Conservation (phyloP, 64 coral and sea anemone species). For the Actinia equina region DNA sequence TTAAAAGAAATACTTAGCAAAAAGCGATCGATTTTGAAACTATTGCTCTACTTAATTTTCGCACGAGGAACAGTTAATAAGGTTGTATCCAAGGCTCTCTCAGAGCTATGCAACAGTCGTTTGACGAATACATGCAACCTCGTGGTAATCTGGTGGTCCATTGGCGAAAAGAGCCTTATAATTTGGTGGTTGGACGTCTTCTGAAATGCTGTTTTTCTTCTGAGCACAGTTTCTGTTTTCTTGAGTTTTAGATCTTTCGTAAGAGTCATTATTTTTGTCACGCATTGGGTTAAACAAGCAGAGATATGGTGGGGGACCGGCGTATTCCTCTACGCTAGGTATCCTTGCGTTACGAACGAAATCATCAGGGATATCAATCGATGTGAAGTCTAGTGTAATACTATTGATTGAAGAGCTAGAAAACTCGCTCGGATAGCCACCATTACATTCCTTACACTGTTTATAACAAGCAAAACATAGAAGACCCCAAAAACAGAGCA, state of each 20-base stretch:
- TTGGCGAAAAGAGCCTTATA: neutral
- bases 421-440: neutral
- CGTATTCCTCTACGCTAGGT: neutral
- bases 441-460: conserved; percentile 1
- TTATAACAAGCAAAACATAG: conserved; percentile 19
- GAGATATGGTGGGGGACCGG: neutral
- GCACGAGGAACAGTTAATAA: too few species aligned
- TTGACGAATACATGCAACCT: neutral
- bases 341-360: neutral
- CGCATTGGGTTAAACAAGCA: neutral
- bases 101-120: neutral
- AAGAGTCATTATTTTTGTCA: neutral
- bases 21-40: too few species aligned
- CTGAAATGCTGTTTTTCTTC: neutral
- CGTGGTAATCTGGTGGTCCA: neutral
- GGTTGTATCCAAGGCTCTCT: too few species aligned
- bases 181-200: neutral
- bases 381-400: neutral
- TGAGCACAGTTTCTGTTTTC: neutral
- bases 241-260: neutral
- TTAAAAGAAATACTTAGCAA: too few species aligned
- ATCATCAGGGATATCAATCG: conserved; percentile 17
- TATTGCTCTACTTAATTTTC: too few species aligned
- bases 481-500: conserved; percentile 16
- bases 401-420: neutral